Conservation (phyloP, 1,140 invertebrate species). For the Drosophila pseudoananassae region DNA sequence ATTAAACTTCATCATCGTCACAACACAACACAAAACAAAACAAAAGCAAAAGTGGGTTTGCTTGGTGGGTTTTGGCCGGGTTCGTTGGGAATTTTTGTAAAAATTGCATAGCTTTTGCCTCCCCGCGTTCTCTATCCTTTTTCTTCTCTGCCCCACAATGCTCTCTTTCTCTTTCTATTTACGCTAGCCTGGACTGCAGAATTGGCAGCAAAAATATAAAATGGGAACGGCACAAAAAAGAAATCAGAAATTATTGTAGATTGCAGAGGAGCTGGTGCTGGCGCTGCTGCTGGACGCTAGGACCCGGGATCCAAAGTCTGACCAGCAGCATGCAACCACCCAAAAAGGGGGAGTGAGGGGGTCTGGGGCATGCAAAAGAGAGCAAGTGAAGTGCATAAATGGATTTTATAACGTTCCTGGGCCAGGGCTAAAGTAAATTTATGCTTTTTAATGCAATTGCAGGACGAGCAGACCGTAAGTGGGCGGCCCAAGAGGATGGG, state of each 20-base stretch:
- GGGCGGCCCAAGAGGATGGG: conserved; percentile 38
- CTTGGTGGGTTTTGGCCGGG: conserved; percentile 1
- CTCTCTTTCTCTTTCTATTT: conserved; percentile 20
- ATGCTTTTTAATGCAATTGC: conserved; percentile 83
- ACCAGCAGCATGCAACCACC: conserved; percentile 70
- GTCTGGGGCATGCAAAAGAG: conserved; percentile 37
- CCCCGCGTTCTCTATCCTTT: not conserved
- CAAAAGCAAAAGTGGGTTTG: conserved; percentile 38
- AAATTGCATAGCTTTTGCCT: conserved; percentile 71
- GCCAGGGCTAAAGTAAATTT: conserved; percentile 80
- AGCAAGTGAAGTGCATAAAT: conserved; percentile 82
- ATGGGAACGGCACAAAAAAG: conserved; percentile 60
- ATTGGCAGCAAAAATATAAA: conserved; percentile 70
- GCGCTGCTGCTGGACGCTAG: conserved; percentile 11
- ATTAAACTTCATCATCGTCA: conserved; percentile 79
- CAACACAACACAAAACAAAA: conserved; percentile 61
- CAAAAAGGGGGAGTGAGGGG: not conserved
- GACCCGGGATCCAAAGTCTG: conserved; percentile 43
- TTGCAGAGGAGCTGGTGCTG: conserved; percentile 47
- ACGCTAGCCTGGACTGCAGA: conserved; percentile 62
- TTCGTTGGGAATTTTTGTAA: conserved; percentile 59
- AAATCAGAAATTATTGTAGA: conserved; percentile 83
- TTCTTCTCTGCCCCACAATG: not conserved
- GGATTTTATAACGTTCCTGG: conserved; percentile 76
- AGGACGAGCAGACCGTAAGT: conserved; percentile 79